These are phyloP conservation scores for Dichetophora obliterata DNA, from an alignment of 2,888 invertebrate species.

Conservation along the genomic window DNA sequence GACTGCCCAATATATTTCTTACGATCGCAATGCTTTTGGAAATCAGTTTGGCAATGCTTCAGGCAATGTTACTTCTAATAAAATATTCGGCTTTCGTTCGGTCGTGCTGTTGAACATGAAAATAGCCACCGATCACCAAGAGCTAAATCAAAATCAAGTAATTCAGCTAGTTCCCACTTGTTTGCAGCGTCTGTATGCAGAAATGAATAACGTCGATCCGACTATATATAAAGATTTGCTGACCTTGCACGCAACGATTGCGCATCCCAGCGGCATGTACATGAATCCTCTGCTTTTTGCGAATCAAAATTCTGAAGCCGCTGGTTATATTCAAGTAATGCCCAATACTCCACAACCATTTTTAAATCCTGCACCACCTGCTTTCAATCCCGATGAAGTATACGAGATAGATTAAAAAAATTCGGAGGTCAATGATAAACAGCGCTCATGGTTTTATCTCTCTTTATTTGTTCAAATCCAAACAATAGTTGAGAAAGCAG, in stretches of 20 bases:
- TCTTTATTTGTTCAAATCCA: not conserved
- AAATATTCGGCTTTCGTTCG: slow-evolving; percentile 69
- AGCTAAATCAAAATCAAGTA: slow-evolving; percentile 74
- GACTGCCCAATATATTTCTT: slow-evolving; percentile 64
- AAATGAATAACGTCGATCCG: slow-evolving; percentile 71
- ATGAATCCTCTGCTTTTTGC: slow-evolving; percentile 67
- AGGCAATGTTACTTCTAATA: slow-evolving; percentile 69
- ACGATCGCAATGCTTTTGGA: slow-evolving; percentile 63
- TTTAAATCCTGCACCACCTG: slow-evolving; percentile 37
- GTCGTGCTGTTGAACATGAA: slow-evolving; percentile 69
- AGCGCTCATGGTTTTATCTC: not conserved
- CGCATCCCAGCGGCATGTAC: slow-evolving; percentile 67
- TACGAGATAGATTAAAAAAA: slow-evolving; percentile 62
- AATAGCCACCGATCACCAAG: slow-evolving; percentile 76
- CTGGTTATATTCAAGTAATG: slow-evolving; percentile 53
- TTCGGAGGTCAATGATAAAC: not conserved
- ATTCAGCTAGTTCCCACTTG: slow-evolving; percentile 74
- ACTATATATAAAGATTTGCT: slow-evolving; percentile 68
- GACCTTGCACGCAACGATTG: slow-evolving; percentile 61
- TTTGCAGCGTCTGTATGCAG: slow-evolving; percentile 72
- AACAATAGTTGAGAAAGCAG: not conserved
- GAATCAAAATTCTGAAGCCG: slow-evolving; percentile 64
- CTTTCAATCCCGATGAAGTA: slow-evolving; percentile 62
- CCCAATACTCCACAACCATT: not conserved
- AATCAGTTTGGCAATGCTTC: slow-evolving; percentile 62